Conservation (phyloP, 2,113 vertebrate species). For the Poeciliopsis prolifica region DNA sequence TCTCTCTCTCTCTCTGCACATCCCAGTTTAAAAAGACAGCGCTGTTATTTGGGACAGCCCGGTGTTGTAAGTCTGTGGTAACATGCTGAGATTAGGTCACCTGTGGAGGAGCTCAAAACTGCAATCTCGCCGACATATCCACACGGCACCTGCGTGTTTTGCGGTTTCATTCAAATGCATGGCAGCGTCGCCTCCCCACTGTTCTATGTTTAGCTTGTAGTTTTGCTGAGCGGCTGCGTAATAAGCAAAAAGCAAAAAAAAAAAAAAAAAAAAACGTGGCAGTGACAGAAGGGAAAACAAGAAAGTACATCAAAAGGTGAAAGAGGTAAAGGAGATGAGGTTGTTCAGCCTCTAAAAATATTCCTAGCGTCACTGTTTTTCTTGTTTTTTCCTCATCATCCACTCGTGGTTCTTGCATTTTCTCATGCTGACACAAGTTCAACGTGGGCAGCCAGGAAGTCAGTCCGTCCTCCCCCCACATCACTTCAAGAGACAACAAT, state of each 20-base stretch:
- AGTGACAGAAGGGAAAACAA: neutral
- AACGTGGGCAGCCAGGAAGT: conserved; percentile 70
- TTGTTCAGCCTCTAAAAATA: conserved; percentile 3
- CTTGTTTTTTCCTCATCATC: conserved; percentile 10
- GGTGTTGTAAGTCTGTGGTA: neutral
- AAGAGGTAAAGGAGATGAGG: neutral
- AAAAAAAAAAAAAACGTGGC: neutral
- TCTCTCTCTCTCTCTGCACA: conserved; percentile 47
- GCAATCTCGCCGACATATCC: neutral
- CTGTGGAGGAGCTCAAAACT: neutral
- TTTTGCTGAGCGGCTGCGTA: neutral
- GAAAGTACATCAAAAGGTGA: neutral
- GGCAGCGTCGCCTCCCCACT: neutral
- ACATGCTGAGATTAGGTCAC: conserved; percentile 22
- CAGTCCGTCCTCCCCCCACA: conserved; percentile 35
- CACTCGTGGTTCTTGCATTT: conserved; percentile 40
- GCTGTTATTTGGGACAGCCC: conserved; percentile 46
- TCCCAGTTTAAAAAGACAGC: conserved; percentile 84
- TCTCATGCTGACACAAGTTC: conserved; percentile 54
- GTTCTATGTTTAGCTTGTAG: neutral
- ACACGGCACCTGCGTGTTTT: neutral
- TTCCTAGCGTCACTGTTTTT: conserved; percentile 7
- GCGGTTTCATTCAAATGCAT: neutral
- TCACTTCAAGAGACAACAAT: conserved; percentile 66
- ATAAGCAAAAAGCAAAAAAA: neutral